A percentile compares a stretch with the other conserved stretches of the same genome.
Conservation (phyloP, 2,113 vertebrate genomes). For the Cyanoderma ruficeps region DNA sequence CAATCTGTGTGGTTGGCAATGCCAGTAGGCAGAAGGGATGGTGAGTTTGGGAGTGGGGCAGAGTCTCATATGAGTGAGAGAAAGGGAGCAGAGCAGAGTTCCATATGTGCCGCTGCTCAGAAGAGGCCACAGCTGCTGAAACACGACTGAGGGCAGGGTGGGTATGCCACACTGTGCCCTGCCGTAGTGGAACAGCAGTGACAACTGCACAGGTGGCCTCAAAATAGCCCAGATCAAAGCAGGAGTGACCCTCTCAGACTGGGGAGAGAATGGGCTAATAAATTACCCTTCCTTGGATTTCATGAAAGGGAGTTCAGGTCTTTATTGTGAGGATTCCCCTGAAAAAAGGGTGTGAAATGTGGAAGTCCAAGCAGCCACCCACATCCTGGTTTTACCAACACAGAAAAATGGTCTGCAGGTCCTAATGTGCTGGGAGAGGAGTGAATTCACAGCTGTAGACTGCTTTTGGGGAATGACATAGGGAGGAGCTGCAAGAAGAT, state of each 20-base stretch:
- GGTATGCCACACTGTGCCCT: not conserved
- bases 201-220: not conserved
- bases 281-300: not conserved
- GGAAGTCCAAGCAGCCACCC: not conserved
- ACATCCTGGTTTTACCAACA: not conserved
- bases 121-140: not conserved
- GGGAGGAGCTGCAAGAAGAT: not conserved
- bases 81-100: not conserved
- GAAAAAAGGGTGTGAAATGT: not conserved
- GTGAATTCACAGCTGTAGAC: not conserved
- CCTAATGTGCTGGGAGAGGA: not conserved
- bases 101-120: accelerated
- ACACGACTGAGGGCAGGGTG: accelerated
- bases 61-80: not conserved
- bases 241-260: not conserved
- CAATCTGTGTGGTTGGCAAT: not conserved
- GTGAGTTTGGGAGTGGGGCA: not conserved
- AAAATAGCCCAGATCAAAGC: not conserved
- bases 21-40: not conserved
- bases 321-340: not conserved
- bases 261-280: not conserved
- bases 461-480: not conserved
- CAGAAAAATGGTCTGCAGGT: not conserved
- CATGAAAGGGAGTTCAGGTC: not conserved
- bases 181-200: accelerated